Base-by-base conservation (phyloP, 2,797 vertebrate species). In the Rhinoraja longicauda region DNA sequence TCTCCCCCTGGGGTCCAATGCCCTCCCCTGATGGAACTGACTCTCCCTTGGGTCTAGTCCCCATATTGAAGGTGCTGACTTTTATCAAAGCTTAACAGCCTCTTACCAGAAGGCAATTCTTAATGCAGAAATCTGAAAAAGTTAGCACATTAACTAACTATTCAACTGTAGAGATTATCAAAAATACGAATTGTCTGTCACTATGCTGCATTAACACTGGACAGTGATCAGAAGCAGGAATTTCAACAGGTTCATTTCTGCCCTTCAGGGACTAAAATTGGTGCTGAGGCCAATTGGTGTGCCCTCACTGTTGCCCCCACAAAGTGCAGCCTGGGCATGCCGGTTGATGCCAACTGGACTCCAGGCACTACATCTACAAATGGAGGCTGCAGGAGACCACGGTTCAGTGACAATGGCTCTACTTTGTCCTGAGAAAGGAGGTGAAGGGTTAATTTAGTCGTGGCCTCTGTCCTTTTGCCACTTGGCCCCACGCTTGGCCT, bases 401-500 rank as follows among this genome's bases (percentile, higher is more conserved):
- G 57, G 12, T 26, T 59, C 29, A n/a, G 29, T 32, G n/a, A 32
- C 84, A 88, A 96, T 94, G 94, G 95, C 95, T 96, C 96, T 95
- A 96, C 95, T 95, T 94, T 93, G 94, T 94, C 93, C 95, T 95
- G 93, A 95, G 95, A 95, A 94, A 95, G 94, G 93, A 94, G 95
- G 95, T 94, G 93, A 94, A 90, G 95, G 95, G 95, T 94, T 94
- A 94, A 97, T 97, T 96, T 96, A 96, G 93, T 96, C 96, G 96
- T 95, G 97, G 96, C 97, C 97, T 96, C 96, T 96, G 96, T 97
- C 97, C 97, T 97, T 97, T 97, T 96, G 96, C 96, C 96, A 95
- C 96, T 95, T 94, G 94, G 95, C 95, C 95, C 95, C 4, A 59
- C 64, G 59, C n/a, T 88, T 62, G 84, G 84, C 84, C 94, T 94